Evolutionary conservation across 2,888 invertebrate species (phyloP), one percentile per base, ranked within the genome.

Genomic region (Galerucella pusilla): DNA sequence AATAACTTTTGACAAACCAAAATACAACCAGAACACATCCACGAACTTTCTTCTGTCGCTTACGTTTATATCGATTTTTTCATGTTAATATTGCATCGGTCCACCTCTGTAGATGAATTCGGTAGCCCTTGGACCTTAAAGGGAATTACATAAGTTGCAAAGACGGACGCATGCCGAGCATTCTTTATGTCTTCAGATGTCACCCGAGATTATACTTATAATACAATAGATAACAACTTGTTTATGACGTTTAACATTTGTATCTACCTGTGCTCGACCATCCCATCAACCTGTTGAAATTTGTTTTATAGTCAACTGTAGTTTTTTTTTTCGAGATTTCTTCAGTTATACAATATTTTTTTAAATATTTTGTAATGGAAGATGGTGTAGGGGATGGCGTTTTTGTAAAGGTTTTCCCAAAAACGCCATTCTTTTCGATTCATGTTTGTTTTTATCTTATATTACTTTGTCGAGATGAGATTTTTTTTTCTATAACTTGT

Each of bases 211-310:
- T 85, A 85, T 83, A 82, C 76, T 85, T 84, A 42, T 85, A 84
- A 85, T 84, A 84, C 77, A 81, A 82, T 81, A 84, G 85, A 86
- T 86, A 86, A 86, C 85, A 83, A 81, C 85, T 84, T 85, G 84
- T 86, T 86, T 85, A 85, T 84, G 85, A 85, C 84, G 80, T 85
- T 85, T 75, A 86, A 86, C 84, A 83, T 82, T 83, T 81, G 80
- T 83, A 82, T 82, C 78, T 78, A 80, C 73, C 79, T 73, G 75
- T 60, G 70, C 16, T 64, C 11, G 69, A 16, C 60, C 54, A 11
- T 54, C 77, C 75, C 77, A 73, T 78, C 80, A 81, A 80, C 82
- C 81, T 83, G 83, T 82, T 83, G 82, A 81, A 81, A 81, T 81
- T 80, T 73, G 73, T 77, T 78, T 74, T 77, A 75, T 59, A 72